Evolutionary conservation across 1,140 invertebrate species (phyloP), one percentile per base, ranked within the genome.

Genomic region (Drosophila chauvacae): DNA sequence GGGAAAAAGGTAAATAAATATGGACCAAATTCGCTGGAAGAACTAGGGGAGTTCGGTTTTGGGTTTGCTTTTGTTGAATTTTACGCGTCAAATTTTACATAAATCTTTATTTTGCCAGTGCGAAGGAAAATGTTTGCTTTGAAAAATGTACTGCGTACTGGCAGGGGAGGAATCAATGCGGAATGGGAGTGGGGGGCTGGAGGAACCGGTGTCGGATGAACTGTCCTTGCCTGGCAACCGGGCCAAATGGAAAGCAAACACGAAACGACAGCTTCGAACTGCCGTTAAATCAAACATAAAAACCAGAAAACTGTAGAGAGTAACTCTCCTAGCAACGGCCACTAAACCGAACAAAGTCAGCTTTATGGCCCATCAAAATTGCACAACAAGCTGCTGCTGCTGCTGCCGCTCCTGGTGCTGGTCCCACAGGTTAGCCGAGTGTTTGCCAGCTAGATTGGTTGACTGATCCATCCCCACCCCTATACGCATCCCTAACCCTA

Each of bases 221-320:
- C 68, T 72, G 55, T 51, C 68, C 56, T 50, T 60, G 53, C 75
- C 72, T 63, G 60, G 61, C 86, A 90, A 90, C 79, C 47, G 66
- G 62, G 72, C 72, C 79, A 80, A 88, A 80, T 74, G 47, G 50
- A 76, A 62, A 68, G 70, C 77, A 75, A 74, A 80, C 59, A 65
- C 58, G 53, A 35, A 71, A 50, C 56, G 58, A 74, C 39, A 55
- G 55, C 59, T 55, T 84, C 75, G 65, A 73, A 77, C 68, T 72
- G 62, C 51, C 65, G 66, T 83, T 83, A 80, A 87, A 85, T 83
- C 76, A 65, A 72, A 79, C 82, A 83, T 71, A 84, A 83, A 87
- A 87, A 37, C 72, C 61, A 58, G 76, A 77, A 62, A 59, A 78
- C 42, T 55, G 59, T 45, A 23, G 69, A 72, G 51, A 66, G 45